These are phyloP conservation scores for Teinopalpus imperialis DNA, from an alignment of 2,888 invertebrate genomes.

Conservation along the genomic window DNA sequence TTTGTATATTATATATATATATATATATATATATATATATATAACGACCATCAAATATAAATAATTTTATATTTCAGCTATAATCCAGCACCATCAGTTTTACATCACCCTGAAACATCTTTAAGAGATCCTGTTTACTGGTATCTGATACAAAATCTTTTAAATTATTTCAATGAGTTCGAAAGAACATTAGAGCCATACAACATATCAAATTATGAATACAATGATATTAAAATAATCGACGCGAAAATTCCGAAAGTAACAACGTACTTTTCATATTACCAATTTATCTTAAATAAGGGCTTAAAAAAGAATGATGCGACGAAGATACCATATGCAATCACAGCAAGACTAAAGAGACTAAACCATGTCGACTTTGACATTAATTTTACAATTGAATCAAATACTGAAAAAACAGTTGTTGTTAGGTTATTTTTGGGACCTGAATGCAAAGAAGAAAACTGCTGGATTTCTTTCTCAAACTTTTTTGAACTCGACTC, in stretches of 20 bases:
- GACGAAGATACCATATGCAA: conserved; percentile 34
- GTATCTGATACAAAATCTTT: conserved; percentile 51
- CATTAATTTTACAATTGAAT: conserved; percentile 53
- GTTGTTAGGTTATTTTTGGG: conserved; percentile 63
- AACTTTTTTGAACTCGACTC: conserved; percentile 63
- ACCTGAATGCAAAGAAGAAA: conserved; percentile 48
- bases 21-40: too few relatives aligned
- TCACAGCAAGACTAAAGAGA: conserved; percentile 59
- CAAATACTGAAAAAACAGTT: conserved; percentile 41
- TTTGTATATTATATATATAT: too few relatives aligned
- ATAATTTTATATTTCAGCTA: conserved; percentile 48
- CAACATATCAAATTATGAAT: conserved; percentile 51
- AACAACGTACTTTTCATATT: conserved; percentile 58
- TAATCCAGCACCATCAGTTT: conserved; percentile 62
- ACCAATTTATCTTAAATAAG: conserved; percentile 52
- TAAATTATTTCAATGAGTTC: conserved; percentile 59
- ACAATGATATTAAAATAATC: conserved; percentile 48
- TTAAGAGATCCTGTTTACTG: conserved; percentile 66
- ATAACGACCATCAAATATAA: too few relatives aligned
- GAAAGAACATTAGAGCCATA: conserved; percentile 49
- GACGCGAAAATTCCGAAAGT: conserved; percentile 48
- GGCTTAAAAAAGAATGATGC: conserved; percentile 38
- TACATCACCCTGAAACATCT: conserved; percentile 67
- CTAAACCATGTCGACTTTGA: conserved; percentile 53
- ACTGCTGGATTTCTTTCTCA: conserved; percentile 52